Conservation (phyloP, 2,797 vertebrate genomes). For the Falco biarmicus region DNA sequence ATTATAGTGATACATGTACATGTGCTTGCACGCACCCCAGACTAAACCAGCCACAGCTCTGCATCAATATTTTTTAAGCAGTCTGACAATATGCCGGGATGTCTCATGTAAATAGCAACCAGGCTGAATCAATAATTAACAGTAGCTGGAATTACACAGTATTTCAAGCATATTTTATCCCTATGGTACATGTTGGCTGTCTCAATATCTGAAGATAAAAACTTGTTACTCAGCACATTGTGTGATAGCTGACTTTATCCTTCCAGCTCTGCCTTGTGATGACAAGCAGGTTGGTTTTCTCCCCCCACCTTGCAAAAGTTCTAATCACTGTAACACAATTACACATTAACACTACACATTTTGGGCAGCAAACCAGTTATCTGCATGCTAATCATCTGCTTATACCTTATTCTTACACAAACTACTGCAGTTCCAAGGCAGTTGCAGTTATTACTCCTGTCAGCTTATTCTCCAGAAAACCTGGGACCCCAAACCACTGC, state of each 20-base stretch:
- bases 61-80: background rate
- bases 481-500: background rate
- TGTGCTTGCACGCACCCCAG: background rate
- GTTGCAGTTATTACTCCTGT: background rate
- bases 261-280: background rate
- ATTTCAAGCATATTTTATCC: background rate
- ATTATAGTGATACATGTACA: background rate
- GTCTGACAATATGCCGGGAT: background rate
- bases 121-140: background rate
- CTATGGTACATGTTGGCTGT: background rate
- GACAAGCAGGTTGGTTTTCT: background rate
- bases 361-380: background rate
- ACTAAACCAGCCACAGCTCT: background rate
- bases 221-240: background rate
- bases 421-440: background rate
- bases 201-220: background rate
- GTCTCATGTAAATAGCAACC: background rate
- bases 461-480: background rate
- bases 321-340: background rate
- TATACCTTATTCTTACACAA: background rate
- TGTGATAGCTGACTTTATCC: background rate
- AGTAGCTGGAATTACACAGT: background rate
- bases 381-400: background rate
- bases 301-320: background rate
- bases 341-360: background rate